Evolutionary conservation across 2,797 vertebrate genomes (phyloP).

Genomic region (Betta splendens): DNA sequence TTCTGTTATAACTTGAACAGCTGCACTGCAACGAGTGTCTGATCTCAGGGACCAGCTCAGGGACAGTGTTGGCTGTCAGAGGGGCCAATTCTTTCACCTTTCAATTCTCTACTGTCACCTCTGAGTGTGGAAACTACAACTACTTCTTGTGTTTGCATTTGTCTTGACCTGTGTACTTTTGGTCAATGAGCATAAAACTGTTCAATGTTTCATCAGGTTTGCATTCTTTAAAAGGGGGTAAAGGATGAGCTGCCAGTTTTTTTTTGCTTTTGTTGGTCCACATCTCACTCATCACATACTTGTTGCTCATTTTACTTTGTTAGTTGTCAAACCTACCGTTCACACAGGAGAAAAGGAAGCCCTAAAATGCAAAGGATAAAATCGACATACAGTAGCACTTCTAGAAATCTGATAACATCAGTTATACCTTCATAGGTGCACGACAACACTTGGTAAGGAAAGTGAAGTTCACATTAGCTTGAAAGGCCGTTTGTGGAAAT

Average conservation of each 20-base stretch:
- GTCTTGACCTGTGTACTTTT: slow-evolving; percentile 8
- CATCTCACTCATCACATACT: background rate
- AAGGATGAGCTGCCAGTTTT: no score
- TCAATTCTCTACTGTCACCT: slow-evolving; percentile 25
- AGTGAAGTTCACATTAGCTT: slow-evolving; percentile 12
- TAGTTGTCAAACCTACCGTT: background rate
- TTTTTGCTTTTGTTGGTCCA: background rate
- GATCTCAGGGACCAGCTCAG: slow-evolving; percentile 8
- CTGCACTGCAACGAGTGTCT: background rate
- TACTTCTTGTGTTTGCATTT: background rate
- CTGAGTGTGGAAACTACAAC: slow-evolving; percentile 4
- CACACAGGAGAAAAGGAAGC: background rate
- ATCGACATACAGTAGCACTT: slow-evolving; percentile 2
- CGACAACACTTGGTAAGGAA: background rate
- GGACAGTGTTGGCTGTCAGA: slow-evolving; percentile 35
- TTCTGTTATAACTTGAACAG: background rate
- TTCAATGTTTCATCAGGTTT: background rate
- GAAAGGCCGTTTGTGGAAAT: background rate
- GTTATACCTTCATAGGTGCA: background rate
- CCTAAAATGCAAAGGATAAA: background rate
- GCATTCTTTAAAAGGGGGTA: background rate
- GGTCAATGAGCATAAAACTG: background rate
- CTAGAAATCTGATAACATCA: slow-evolving; percentile 20
- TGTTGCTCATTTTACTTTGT: background rate
- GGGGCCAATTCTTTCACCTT: slow-evolving; percentile 27